Evolutionary conservation across 2,113 vertebrate genomes (phyloP), one percentile per base, ranked within the genome.

Genomic region (Progne subis): DNA sequence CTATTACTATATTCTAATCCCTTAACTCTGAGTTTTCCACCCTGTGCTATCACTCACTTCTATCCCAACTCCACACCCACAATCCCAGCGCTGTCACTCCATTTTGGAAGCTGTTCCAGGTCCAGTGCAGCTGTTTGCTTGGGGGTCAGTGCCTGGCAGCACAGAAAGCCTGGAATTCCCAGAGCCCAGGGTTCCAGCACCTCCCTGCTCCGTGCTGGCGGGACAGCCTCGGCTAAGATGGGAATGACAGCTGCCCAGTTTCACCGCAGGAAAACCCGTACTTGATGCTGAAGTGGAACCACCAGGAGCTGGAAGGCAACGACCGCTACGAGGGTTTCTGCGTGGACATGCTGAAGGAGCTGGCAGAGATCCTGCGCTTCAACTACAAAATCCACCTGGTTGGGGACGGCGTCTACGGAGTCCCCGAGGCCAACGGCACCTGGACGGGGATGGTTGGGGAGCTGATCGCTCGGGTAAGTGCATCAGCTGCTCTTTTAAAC

Each of bases 361-460:
- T 99, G 92, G 99, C 99, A 0, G 98, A 99, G 81, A 99, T 99
- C 96, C 98, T 99, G 74, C 99, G 98, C 63, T 99, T 99, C 98
- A 99, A 99, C 94, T 99, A 99, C 91, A 99, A 98, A 84, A 99
- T 99, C 97, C 99, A 98, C 56, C 98, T 99, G 68, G 99, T 99
- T 2, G 99, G 98, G 1, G 99, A 99, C 2, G 98, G 99, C 0
- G 97, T 99, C 34, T 99, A 99, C 0, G 99, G 99, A 0, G 99
- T 99, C 7, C 98, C 99, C 0, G 99, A 99, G 90, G 97, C 99
- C 39, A 99, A 99, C 0, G 99, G 99, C 91, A 99, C 98, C 4
- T 99, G 99, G 99, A 99, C 99, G 0, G 99, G 99, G 79, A 99
- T 99, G 99, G 99, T 99, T 9, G 99, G 99, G 82, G 99, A 99